A percentile compares a stretch with the other conserved stretches of the same genome.
These are phyloP conservation scores for Caenorhabditis briggsae DNA, from an alignment of 1,140 invertebrate species.

Conservation along the genomic window DNA sequence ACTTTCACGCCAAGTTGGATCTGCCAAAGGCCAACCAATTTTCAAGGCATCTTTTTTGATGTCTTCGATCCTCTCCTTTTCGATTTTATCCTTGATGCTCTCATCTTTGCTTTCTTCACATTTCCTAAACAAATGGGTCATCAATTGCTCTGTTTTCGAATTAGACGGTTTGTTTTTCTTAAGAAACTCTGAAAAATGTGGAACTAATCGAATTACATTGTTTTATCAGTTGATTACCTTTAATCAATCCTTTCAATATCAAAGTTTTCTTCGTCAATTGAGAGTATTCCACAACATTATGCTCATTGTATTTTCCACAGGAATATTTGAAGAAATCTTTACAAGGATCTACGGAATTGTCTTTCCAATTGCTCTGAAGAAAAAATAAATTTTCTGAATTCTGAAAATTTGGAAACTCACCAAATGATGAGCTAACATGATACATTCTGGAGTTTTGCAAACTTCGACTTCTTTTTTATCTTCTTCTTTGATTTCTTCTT, in stretches of 20 bases:
- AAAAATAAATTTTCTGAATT: too few species aligned
- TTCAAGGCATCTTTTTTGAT: too few species aligned
- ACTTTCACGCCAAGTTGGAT: too few species aligned
- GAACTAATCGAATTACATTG: background rate
- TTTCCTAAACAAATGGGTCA: background rate
- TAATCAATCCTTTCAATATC: background rate
- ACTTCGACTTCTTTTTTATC: background rate
- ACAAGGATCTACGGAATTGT: background rate
- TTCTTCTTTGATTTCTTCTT: too few species aligned
- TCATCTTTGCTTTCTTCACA: background rate
- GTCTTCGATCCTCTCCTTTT: background rate
- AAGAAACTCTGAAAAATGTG: background rate
- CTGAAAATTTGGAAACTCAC: background rate
- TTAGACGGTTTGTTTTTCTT: background rate
- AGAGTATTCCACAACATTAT: background rate
- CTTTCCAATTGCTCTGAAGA: background rate
- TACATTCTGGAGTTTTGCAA: constrained; percentile 4
- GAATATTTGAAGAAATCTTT: background rate
- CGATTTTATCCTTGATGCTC: background rate
- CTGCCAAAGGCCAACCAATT: too few species aligned
- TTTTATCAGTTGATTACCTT: background rate
- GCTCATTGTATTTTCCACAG: background rate
- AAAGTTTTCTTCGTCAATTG: background rate
- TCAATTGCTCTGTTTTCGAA: background rate
- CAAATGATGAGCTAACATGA: background rate